Base-by-base conservation (phyloP, 2,797 vertebrate genomes). In the Acipenser transmontanus region DNA sequence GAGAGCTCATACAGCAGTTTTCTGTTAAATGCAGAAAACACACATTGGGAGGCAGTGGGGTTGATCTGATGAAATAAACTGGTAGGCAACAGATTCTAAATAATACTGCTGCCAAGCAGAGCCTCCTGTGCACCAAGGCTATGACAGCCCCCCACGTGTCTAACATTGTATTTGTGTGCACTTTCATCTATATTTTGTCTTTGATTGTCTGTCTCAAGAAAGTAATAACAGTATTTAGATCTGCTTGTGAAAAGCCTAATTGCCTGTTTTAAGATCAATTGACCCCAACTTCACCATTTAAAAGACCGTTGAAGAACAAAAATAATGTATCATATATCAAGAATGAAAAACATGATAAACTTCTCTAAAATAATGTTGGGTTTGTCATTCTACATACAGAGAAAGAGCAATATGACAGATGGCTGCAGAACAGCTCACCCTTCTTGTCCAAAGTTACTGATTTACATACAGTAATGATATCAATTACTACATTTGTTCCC, bases 1-100 rank as follows among this genome's bases (percentile, higher is more conserved):
- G 90, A 88, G 68, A 96, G 69, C n/a, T 83, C 68, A 67, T 88
- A 95, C 11, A 98, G 88, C 79, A 98, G 78, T 70, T 82, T 83
- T 76, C 94, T 95, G 76, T 70, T 74, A 66, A 77, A 8, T 9
- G 52, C 9, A 54, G 52, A 54, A 54, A 54, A 54, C 52, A 54
- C 8, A 54, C 4, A 54, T 9, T 68, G 48, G 47, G 50, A 52
- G 12, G 50, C 8, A 52, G 8, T 52, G 50, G 4, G 8, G 50
- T 8, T 1, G 8, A 52, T 52, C 50, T 51, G 50, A 51, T 7
- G 50, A 51, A 51, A 51, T 51, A 51, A 7, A 7, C 7, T 11
- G 7, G 2, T 51, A 11, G 7, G 11, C 50, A 51, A 7, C 11
- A 52, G 2, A 34, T 52, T 52, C 12, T 52, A 52, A 52, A 52